A percentile compares a stretch with the other conserved stretches of the same genome.
Conservation (phyloP, 2,888 invertebrate species). For the Aspidiotus rigidus region DNA sequence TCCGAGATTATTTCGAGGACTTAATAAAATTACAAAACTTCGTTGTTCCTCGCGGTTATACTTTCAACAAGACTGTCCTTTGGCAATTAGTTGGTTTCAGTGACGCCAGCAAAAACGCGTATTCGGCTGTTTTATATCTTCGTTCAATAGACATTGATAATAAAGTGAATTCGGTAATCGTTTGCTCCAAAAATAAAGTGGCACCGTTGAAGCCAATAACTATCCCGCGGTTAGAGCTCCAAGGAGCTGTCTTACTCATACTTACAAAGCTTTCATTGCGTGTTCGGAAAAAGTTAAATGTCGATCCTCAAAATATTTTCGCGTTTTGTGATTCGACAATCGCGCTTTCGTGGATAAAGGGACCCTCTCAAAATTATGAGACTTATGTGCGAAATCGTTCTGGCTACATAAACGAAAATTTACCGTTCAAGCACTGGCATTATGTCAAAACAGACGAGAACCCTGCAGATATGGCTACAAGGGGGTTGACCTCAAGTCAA, state of each 20-base stretch:
- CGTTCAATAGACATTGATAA: background rate
- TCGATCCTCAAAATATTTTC: conserved; percentile 1
- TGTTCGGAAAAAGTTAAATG: conserved; percentile 1
- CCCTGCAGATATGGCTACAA: background rate
- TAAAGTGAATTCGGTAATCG: conserved; percentile 6
- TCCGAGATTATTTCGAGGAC: background rate
- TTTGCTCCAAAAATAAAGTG: background rate
- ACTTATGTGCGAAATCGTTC: conserved; percentile 7
- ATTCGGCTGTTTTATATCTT: background rate
- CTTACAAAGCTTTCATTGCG: background rate
- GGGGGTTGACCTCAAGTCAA: background rate
- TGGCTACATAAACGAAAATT: background rate
- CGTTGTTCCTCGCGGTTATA: background rate
- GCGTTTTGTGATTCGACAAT: conserved; percentile 6
- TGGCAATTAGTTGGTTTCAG: conserved; percentile 1
- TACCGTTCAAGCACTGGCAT: background rate
- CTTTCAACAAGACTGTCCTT: background rate
- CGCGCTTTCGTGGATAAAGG: background rate
- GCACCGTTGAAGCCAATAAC: background rate
- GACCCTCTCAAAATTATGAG: conserved; percentile 5
- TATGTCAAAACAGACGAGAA: conserved; percentile 7
- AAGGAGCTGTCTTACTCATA: background rate
- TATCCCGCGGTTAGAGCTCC: background rate
- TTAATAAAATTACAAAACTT: background rate
- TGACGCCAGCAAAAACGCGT: background rate